Evolutionary conservation across 2,797 vertebrate genomes (phyloP).

Genomic region (Macropus fuliginosus): DNA sequence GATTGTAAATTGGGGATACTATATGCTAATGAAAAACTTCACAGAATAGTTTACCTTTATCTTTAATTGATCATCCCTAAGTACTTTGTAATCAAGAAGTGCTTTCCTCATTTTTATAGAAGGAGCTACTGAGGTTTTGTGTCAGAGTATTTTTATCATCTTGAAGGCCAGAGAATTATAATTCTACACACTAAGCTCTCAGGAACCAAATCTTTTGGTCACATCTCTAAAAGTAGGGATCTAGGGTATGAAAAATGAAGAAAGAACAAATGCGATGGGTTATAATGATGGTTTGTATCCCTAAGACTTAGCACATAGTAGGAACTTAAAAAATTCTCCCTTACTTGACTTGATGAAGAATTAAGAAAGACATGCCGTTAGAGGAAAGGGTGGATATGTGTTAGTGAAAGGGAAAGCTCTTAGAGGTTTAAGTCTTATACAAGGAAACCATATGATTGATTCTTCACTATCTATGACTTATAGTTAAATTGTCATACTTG

Average conservation of each 20-base stretch:
- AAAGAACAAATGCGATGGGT: background rate
- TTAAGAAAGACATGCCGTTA: background rate
- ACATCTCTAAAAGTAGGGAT: background rate
- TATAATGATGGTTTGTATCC: background rate
- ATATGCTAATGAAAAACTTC: constrained; percentile 28
- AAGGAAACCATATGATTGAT: background rate
- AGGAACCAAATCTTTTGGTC: background rate
- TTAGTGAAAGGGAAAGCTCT: background rate
- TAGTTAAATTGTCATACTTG: background rate
- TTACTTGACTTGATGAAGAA: background rate
- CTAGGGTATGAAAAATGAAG: background rate
- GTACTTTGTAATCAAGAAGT: background rate
- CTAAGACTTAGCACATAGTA: background rate
- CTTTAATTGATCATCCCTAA: background rate
- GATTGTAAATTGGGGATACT: constrained; percentile 30
- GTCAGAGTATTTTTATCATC: background rate
- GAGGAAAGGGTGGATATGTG: background rate
- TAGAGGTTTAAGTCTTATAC: background rate
- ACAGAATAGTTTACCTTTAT: background rate
- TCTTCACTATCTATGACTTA: background rate
- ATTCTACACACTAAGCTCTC: background rate
- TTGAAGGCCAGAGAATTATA: background rate
- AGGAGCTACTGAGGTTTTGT: background rate
- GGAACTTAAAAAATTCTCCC: background rate
- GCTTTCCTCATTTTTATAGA: background rate